Conservation (phyloP, 2,888 invertebrate species). For the Molorchus minor region DNA sequence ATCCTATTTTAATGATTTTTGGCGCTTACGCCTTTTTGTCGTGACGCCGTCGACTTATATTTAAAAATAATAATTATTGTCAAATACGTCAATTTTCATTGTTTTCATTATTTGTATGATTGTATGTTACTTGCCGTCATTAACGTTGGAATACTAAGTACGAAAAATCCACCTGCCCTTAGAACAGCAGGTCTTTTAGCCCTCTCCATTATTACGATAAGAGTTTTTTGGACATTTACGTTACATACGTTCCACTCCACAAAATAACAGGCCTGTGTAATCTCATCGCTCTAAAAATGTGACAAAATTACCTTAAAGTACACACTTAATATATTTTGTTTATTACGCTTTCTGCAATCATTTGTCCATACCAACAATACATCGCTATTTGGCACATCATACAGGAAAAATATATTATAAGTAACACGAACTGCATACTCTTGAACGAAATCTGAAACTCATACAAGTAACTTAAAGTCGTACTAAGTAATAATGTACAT, state of each 20-base stretch:
- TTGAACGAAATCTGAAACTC: constrained; percentile 36
- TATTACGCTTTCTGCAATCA: constrained; percentile 38
- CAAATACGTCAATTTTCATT: too few species aligned
- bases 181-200: constrained; percentile 39
- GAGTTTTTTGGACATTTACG: constrained; percentile 34
- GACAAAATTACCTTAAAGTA: neutral
- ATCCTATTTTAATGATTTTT: too few species aligned
- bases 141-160: constrained; percentile 37
- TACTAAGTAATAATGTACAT: neutral
- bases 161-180: constrained; percentile 37
- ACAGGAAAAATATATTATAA: constrained; percentile 39
- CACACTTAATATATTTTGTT: neutral
- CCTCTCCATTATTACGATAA: constrained; percentile 41
- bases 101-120: too few species aligned
- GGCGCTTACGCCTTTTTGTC: too few species aligned
- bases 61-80: too few species aligned
- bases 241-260: constrained; percentile 38
- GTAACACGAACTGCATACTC: constrained; percentile 35
- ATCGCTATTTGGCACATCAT: constrained; percentile 42
- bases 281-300: constrained; percentile 36
- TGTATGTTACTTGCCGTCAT: constrained; percentile 40
- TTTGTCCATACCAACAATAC: constrained; percentile 43
- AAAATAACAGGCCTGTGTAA: constrained; percentile 40
- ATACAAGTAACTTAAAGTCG: neutral
- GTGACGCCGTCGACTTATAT: too few species aligned